Evolutionary conservation across 2,888 invertebrate genomes (phyloP), one percentile per base, ranked within the genome.

Genomic region (Catocala nupta): DNA sequence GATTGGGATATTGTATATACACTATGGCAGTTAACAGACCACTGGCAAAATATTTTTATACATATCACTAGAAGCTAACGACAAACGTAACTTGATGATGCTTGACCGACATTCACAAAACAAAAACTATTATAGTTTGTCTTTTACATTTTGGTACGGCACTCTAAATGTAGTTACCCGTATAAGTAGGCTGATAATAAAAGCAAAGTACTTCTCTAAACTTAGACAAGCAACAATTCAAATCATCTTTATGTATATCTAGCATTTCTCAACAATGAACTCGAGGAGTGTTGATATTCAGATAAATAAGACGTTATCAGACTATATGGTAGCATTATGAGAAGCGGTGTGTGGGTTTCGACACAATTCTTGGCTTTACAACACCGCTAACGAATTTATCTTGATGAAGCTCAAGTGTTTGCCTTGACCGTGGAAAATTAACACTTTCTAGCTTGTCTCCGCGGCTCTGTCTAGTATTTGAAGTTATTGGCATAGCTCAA

Each of bases 371-470:
- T 62, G 56, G 59, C 55, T 55, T 59, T 49, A 51, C 63, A 55
- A 62, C 55, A 62, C 52, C 57, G 49, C 63, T 53, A 63, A 59
- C 60, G 56, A 63, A 61, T 62, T 66, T 67, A 76, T 74, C 77
- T 68, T 55, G 71, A 68, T 63, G 55, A 51, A 63, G 55, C 65
- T 70, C 49, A 49, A 57, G 59, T 49, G 65, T 25, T 71, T 70
- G 60, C 70, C 67, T 70, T 77, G 75, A 62, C 63, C 75, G 58
- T 63, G 71, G 39, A 55, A 65, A 59, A 63, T 63, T 57, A 65
- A 74, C 58, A 70, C 45, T 65, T 77, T 56, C 44, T 54, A 53
- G 50, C 51, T 53, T 60, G 42, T 50, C 48, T 50, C 51, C 34
- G 52, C 55, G 33, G 51, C 51, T 59, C 55, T 55, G 48, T 64